Evolutionary conservation across 2,113 vertebrate genomes (phyloP).

Genomic region (Neolamprologus tretocephalus): DNA sequence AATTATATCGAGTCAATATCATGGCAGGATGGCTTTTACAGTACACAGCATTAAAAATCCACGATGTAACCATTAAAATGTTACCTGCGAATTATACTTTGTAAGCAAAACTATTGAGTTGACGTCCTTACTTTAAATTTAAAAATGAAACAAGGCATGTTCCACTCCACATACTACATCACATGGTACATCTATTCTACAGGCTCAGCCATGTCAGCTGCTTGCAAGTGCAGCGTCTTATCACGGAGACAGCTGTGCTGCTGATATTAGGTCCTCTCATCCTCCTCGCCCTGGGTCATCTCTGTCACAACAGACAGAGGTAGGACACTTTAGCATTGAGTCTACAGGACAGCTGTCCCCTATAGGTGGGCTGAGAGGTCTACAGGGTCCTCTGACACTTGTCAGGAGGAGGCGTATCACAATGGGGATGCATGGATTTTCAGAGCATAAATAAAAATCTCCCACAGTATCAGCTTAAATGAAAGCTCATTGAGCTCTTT

Average conservation of each 20-base stretch:
- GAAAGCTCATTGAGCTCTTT: not conserved
- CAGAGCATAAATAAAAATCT: not conserved
- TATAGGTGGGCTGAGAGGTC: not conserved
- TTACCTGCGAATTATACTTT: not conserved
- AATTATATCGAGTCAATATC: not conserved
- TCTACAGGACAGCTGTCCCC: constrained; percentile 10
- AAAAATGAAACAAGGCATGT: not conserved
- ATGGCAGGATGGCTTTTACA: not conserved
- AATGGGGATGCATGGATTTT: not conserved
- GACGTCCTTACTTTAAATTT: not conserved
- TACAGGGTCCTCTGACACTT: not conserved
- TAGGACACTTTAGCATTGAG: not conserved
- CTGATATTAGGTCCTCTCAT: constrained; percentile 4
- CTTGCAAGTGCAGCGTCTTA: not conserved
- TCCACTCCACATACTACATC: not conserved
- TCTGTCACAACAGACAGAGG: constrained; percentile 7
- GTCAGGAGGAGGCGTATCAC: not conserved
- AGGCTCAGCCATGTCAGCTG: not conserved
- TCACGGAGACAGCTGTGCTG: not conserved
- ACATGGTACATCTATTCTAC: not conserved
- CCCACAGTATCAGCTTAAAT: not conserved
- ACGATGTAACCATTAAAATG: not conserved
- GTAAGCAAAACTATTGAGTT: not conserved
- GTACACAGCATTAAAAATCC: not conserved
- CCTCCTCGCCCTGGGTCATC: constrained; percentile 14